A percentile compares a stretch with the other conserved stretches of the same genome.
Conservation (phyloP, 1,140 invertebrate species). For the Euura saliciscinereae region DNA sequence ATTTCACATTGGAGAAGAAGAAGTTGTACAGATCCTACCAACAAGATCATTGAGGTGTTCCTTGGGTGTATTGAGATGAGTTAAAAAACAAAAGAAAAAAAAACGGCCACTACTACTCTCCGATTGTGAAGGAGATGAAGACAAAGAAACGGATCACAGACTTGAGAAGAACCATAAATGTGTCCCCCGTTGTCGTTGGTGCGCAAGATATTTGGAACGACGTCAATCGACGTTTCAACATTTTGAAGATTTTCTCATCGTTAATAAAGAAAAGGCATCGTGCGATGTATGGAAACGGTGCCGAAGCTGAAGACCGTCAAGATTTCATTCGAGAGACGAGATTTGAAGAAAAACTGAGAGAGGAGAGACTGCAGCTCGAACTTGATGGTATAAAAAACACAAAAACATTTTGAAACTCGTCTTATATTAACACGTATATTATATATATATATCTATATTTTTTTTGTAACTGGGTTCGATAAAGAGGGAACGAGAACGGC, state of each 20-base stretch:
- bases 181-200: background rate
- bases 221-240: background rate
- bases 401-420: background rate
- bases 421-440: background rate
- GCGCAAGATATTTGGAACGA: background rate
- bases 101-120: background rate
- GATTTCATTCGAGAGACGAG: too few species aligned
- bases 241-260: background rate
- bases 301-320: too few species aligned
- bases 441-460: too few species aligned
- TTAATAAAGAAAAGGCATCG: background rate
- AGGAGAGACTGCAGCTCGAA: constrained; percentile 4
- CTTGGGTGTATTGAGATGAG: background rate
- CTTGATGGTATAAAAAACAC: background rate
- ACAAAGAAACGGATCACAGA: background rate
- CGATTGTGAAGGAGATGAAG: background rate
- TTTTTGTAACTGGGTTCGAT: too few species aligned
- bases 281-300: too few species aligned
- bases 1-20: constrained; percentile 84
- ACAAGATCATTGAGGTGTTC: constrained; percentile 49
- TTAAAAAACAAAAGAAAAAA: background rate
- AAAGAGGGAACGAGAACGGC: too few species aligned
- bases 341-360: background rate
- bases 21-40: constrained; percentile 81
- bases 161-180: background rate